Evolutionary conservation across 2,888 invertebrate species (phyloP), one percentile per base, ranked within the genome.

Genomic region (Lamellibrachia satsuma): DNA sequence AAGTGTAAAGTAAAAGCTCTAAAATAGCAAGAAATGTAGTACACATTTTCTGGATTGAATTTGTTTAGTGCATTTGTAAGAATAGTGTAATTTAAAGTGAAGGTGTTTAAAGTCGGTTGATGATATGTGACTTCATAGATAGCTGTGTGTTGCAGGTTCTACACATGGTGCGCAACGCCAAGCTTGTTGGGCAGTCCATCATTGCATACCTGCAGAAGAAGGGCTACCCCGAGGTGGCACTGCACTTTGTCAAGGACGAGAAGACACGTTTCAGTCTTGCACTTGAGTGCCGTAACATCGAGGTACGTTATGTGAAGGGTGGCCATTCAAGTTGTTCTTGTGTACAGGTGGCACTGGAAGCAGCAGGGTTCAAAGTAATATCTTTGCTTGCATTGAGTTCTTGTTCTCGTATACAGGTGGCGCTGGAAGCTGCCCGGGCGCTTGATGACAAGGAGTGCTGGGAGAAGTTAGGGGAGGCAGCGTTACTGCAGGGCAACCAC

Each of bases 171-270:
- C 97, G 99, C 91, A 99, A 98, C 93, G 98, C 99, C 11, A 98
- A 99, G 95, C 97, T 99, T 0, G 99, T 99, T 15, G 99, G 99
- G 0, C 99, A 99, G 97, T 99, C 99, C 93, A 99, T 99, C 95
- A 99, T 99, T 95, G 98, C 99, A 0, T 99, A 99, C 96, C 97
- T 99, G 93, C 99, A 99, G 96, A 99, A 99, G 97, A 99, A 99
- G 97, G 99, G 99, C 1, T 99, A 99, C 96, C 99, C 99, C 0
- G 99, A 99, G 97, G 99, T 99, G 11, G 99, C 99, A 0, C 97
- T 99, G 6, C 99, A 99, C 97, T 99, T 99, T 97, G 99, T 99
- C 1, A 99, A 99, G 96, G 99, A 99, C 96, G 98, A 99, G 94
- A 99, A 99, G 96, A 99, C 99, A 0, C 97, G 99, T 51, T 98